Conservation (phyloP, 2,797 vertebrate species). For the Megaceryle alcyon region DNA sequence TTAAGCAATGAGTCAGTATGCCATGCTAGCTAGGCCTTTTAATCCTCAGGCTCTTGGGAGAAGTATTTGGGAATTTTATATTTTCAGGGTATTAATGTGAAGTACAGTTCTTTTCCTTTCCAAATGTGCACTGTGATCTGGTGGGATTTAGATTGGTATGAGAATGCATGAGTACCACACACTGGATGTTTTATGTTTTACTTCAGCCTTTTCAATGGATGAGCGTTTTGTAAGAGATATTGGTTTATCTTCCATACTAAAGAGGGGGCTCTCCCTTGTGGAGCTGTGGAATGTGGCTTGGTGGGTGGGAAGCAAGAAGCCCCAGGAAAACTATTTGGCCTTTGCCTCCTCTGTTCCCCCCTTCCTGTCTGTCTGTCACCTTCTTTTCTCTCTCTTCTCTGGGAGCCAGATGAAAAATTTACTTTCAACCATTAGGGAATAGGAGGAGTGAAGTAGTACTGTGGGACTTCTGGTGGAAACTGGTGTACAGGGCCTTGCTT, state of each 20-base stretch:
- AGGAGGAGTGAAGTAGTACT: conserved; percentile 25
- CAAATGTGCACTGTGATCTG: not conserved
- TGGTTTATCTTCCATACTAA: not conserved
- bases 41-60: not conserved
- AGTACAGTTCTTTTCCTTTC: not conserved
- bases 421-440: conserved; percentile 36
- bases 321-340: conserved; percentile 12
- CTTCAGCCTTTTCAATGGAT: not conserved
- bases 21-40: not conserved
- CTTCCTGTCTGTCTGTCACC: conserved; percentile 34
- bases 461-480: conserved; percentile 39
- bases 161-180: accelerated
- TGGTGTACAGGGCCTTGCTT: not conserved
- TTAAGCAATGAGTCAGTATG: not conserved
- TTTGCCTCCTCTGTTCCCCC: conserved; percentile 15
- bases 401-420: conserved; percentile 36
- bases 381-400: conserved; percentile 2
- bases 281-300: conserved; percentile 33
- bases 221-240: not conserved
- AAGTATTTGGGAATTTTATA: not conserved
- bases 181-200: not conserved
- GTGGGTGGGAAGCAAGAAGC: conserved; percentile 52
- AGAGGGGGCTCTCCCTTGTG: not conserved
- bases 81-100: not conserved
- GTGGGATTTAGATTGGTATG: not conserved